Evolutionary conservation across 1,140 invertebrate species (phyloP).

Genomic region (Ericerus pela): DNA sequence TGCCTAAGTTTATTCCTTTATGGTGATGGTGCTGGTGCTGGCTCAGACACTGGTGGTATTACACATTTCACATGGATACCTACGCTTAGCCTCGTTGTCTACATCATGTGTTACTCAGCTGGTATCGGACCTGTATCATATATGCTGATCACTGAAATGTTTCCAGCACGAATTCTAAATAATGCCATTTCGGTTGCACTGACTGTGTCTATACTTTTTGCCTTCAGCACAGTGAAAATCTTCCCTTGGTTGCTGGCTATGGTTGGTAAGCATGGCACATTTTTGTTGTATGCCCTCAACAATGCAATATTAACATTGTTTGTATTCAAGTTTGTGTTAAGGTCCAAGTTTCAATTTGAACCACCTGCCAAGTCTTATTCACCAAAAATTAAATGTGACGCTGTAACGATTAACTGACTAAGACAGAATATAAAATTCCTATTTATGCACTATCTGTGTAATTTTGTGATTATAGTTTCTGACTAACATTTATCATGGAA

Average conservation of each 20-base stretch:
- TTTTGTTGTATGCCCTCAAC: neutral
- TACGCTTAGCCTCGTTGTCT: constrained; percentile 36
- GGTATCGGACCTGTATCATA: constrained; percentile 38
- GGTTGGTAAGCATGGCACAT: neutral
- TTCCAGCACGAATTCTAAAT: constrained; percentile 27
- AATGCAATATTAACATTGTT: neutral
- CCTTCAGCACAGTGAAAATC: neutral
- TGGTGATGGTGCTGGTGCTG: too few relatives aligned
- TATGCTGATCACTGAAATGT: constrained; percentile 44
- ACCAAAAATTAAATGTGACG: too few relatives aligned
- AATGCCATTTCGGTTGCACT: neutral
- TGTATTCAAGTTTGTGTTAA: neutral
- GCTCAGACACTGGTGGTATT: too few relatives aligned
- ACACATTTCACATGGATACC: constrained; percentile 39
- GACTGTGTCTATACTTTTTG: neutral
- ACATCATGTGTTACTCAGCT: constrained; percentile 35
- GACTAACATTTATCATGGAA: too few relatives aligned
- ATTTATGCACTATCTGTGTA: too few relatives aligned
- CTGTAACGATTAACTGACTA: too few relatives aligned
- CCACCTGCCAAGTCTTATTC: too few relatives aligned
- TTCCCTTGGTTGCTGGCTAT: neutral
- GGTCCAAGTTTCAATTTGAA: too few relatives aligned
- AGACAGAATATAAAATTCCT: too few relatives aligned
- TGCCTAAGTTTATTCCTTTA: constrained; percentile 1
- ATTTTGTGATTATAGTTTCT: too few relatives aligned